phyloP scores from a whole-genome alignment of 2,888 invertebrate genomes.

The Cartodere bifasciata region DNA sequence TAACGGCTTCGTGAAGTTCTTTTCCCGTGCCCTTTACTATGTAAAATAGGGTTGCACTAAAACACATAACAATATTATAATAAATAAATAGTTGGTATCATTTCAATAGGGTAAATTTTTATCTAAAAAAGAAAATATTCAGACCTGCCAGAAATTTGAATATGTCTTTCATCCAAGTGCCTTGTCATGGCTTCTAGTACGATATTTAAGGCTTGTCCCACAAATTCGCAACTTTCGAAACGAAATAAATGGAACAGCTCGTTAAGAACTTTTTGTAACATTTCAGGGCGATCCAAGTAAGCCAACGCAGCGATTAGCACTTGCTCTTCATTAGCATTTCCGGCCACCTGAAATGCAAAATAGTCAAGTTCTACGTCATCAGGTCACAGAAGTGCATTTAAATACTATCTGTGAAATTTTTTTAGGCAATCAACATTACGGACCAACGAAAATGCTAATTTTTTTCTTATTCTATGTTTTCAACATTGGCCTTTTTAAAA shows the following conservation, averaged over 20 bases:
- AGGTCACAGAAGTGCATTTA: no score
- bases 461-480: no score
- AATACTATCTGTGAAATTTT: no score
- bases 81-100: no score
- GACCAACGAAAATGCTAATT: no score
- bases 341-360: conserved; percentile 57
- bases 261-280: conserved; percentile 75
- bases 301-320: conserved; percentile 72
- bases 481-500: no score
- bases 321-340: conserved; percentile 84
- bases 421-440: no score
- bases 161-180: conserved; percentile 74
- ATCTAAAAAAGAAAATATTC: conserved; percentile 12
- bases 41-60: conserved; percentile 86
- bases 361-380: no score
- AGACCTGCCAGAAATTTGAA: conserved; percentile 86
- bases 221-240: conserved; percentile 65
- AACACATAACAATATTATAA: no score
- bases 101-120: no score
- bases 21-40: conserved; percentile 82
- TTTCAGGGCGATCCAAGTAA: conserved; percentile 74
- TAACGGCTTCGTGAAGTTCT: conserved; percentile 50
- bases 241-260: conserved; percentile 82
- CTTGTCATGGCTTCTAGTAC: conserved; percentile 85
- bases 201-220: conserved; percentile 62